A percentile compares a stretch with the other conserved stretches of the same genome.
Conservation (phyloP, 2,113 vertebrate genomes). For the Amphiprion ocellaris region DNA sequence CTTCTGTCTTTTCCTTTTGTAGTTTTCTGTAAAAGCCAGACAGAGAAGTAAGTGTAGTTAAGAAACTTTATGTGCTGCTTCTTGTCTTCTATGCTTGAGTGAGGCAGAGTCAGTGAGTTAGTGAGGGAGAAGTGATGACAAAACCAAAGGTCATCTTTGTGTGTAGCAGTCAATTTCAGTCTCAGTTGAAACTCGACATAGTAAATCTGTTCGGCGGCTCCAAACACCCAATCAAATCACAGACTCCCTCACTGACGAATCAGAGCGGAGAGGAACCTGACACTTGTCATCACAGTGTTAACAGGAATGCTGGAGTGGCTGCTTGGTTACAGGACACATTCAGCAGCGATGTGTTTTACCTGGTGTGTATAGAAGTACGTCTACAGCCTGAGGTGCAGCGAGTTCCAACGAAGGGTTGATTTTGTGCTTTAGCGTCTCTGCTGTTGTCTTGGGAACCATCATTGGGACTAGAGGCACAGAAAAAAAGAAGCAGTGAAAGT, state of each 20-base stretch:
- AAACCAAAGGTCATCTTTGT: conserved; percentile 27
- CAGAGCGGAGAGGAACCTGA: conserved; percentile 13
- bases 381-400: conserved; percentile 87
- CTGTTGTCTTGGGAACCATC: conserved; percentile 93
- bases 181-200: conserved; percentile 1
- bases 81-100: conserved; percentile 1
- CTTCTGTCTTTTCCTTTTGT: neutral
- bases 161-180: neutral
- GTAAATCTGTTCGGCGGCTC: conserved; percentile 14
- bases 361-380: conserved; percentile 93
- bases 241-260: neutral
- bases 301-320: neutral
- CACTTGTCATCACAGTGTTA: neutral
- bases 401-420: conserved; percentile 95
- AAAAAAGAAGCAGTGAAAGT: neutral
- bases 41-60: conserved; percentile 28
- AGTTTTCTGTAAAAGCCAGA: neutral
- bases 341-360: conserved; percentile 79
- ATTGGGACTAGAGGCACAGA: conserved; percentile 85
- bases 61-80: conserved; percentile 7
- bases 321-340: neutral
- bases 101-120: neutral
- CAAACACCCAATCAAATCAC: conserved; percentile 5
- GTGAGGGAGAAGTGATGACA: neutral
- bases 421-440: conserved; percentile 95